These are phyloP conservation scores for Gallinago nigripennis DNA, from an alignment of 2,797 vertebrate genomes.

Conservation along the genomic window DNA sequence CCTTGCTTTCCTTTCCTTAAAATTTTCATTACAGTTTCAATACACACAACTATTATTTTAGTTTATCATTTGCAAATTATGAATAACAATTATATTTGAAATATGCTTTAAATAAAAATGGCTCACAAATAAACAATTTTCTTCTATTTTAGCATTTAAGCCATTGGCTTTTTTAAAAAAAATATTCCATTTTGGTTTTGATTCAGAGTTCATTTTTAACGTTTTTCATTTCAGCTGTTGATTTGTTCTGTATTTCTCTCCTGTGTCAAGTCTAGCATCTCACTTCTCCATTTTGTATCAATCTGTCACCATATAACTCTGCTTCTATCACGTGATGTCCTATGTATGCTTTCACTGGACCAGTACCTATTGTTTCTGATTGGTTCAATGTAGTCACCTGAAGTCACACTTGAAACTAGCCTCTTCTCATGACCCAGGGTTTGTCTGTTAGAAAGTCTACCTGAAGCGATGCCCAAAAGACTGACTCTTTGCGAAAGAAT, in stretches of 20 bases:
- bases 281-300: neutral
- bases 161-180: neutral
- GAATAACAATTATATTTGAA: neutral
- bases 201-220: neutral
- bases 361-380: neutral
- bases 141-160: neutral
- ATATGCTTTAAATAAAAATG: neutral
- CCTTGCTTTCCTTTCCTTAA: neutral
- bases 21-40: neutral
- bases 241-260: neutral
- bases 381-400: neutral
- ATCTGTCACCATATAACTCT: neutral
- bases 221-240: neutral
- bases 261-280: neutral
- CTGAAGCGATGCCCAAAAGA: neutral
- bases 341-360: neutral
- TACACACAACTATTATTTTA: neutral
- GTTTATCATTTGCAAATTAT: neutral
- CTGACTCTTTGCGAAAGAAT: neutral
- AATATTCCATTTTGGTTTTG: neutral
- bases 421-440: neutral
- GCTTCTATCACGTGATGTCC: neutral
- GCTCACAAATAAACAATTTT: neutral
- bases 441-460: neutral
- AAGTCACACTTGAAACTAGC: neutral